A percentile compares a stretch with the other conserved stretches of the same genome.
These are phyloP conservation scores for Hetaerina titia DNA, from an alignment of 2,888 invertebrate species.

Conservation along the genomic window DNA sequence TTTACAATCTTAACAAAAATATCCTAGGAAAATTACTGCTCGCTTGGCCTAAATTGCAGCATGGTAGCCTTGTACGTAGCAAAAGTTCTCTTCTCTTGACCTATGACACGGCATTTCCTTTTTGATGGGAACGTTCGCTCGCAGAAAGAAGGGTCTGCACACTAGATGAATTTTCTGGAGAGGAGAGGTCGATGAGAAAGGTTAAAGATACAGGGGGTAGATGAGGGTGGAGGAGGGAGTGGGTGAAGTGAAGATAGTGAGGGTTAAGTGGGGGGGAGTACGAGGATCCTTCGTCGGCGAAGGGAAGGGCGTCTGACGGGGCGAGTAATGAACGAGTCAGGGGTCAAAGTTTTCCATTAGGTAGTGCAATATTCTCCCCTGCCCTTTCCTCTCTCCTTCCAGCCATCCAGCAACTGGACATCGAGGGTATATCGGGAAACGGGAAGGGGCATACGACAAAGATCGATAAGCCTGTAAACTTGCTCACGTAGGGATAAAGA, in stretches of 20 bases:
- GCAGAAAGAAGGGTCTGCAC: not conserved
- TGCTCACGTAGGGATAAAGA: not conserved
- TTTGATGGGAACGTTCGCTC: not conserved
- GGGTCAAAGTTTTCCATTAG: slow-evolving; percentile 66
- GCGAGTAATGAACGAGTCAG: slow-evolving; percentile 58
- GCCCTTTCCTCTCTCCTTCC: not conserved
- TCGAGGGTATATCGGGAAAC: not conserved
- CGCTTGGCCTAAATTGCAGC: not conserved
- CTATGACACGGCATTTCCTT: not conserved
- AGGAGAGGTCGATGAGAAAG: not conserved
- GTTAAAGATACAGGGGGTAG: not conserved
- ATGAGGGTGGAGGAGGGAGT: not conserved
- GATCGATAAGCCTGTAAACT: not conserved
- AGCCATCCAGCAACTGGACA: not conserved
- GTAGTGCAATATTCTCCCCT: slow-evolving; percentile 24
- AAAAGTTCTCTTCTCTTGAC: not conserved
- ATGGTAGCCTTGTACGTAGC: not conserved
- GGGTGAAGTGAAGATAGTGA: not conserved
- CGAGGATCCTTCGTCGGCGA: not conserved
- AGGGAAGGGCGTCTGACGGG: not conserved
- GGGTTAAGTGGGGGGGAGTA: not conserved
- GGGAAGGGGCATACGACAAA: not conserved
- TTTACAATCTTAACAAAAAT: too few relatives aligned
- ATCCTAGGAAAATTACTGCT: too few relatives aligned
- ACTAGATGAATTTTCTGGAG: slow-evolving; percentile 1